Evolutionary conservation across 2,113 vertebrate species (phyloP).

Genomic region (Bungarus multicinctus): DNA sequence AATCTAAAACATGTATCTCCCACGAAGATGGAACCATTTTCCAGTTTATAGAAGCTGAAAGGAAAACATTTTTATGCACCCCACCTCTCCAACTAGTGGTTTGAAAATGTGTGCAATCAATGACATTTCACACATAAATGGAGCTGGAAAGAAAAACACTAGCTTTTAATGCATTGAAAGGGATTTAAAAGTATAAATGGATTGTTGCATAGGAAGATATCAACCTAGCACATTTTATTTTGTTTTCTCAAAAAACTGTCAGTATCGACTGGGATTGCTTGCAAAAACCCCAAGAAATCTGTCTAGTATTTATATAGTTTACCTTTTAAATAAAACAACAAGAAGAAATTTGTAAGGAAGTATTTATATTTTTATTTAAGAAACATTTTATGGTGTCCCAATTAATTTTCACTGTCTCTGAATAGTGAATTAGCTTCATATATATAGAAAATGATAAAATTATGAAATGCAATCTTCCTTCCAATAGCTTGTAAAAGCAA

Average conservation of each 20-base stretch:
- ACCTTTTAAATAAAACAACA: not conserved
- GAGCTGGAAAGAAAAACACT: not conserved
- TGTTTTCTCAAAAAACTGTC: not conserved
- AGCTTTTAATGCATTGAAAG: constrained; percentile 23
- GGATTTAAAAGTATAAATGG: constrained; percentile 5
- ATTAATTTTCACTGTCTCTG: not conserved
- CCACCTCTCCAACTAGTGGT: constrained; percentile 11
- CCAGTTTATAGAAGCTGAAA: constrained; percentile 19
- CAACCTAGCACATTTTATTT: not conserved
- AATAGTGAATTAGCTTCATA: not conserved
- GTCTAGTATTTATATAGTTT: not conserved
- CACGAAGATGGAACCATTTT: not conserved
- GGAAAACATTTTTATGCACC: not conserved
- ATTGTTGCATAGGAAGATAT: not conserved
- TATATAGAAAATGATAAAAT: not conserved
- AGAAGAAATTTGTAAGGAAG: not conserved
- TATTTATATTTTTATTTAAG: not conserved
- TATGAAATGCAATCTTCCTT: not conserved
- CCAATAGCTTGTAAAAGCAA: not conserved
- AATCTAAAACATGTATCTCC: not conserved
- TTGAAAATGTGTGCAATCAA: constrained; percentile 1
- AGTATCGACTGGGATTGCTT: not conserved
- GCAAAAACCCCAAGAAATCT: not conserved
- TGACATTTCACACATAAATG: not conserved
- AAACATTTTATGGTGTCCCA: not conserved